A percentile compares a stretch with the other conserved stretches of the same genome.
Conservation (phyloP, 2,888 invertebrate species). For the Drosophila pseudotalamancana region DNA sequence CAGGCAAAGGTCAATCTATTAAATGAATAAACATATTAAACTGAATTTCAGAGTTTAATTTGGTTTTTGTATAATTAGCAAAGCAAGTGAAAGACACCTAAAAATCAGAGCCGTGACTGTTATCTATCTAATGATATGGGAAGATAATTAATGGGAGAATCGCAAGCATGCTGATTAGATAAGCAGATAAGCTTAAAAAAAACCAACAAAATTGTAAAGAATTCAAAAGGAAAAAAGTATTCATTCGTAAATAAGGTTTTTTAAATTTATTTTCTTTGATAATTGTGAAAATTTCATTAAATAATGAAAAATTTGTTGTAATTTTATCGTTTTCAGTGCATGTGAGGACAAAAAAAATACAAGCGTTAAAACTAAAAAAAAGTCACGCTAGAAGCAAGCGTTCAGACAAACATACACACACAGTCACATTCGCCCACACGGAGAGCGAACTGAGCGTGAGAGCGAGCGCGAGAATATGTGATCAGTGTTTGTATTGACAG, state of each 20-base stretch:
- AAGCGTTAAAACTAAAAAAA: conserved; percentile 27
- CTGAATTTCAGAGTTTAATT: conserved; percentile 6
- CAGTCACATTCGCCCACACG: background rate
- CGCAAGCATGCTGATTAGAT: conserved; percentile 38
- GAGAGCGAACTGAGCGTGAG: conserved; percentile 9
- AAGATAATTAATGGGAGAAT: conserved; percentile 2
- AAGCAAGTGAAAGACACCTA: conserved; percentile 19
- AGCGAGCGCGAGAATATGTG: conserved; percentile 40
- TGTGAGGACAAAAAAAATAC: conserved; percentile 60
- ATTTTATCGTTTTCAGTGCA: conserved; percentile 52
- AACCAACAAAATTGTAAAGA: conserved; percentile 1
- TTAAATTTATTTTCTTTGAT: background rate
- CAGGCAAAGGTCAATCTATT: background rate
- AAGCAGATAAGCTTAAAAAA: conserved; percentile 11
- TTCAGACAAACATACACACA: conserved; percentile 1
- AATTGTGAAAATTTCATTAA: conserved; percentile 21
- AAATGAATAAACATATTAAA: background rate
- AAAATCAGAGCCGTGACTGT: conserved; percentile 41
- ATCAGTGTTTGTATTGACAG: conserved; percentile 34
- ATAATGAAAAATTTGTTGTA: conserved; percentile 13
- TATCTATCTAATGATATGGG: conserved; percentile 37
- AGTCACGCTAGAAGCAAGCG: conserved; percentile 14
- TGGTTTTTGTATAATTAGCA: conserved; percentile 20
- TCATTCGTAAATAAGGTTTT: conserved; percentile 4
- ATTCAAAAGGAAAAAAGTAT: background rate